These are phyloP conservation scores for Enoplolaimus lenunculus DNA, from an alignment of 2,888 invertebrate species.

Conservation along the genomic window DNA sequence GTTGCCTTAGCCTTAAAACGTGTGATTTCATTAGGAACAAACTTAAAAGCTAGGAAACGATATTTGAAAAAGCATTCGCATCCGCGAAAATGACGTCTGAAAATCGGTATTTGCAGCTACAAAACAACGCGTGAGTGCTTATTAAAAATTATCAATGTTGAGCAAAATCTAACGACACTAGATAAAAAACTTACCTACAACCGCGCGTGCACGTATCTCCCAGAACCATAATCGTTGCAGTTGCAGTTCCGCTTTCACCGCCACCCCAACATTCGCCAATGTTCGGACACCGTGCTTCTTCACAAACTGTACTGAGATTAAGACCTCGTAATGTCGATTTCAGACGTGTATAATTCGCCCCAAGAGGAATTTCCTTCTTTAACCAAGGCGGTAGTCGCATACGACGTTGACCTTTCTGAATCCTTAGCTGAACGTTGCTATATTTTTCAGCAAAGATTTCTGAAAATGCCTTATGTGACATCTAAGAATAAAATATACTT, in stretches of 20 bases:
- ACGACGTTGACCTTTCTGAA: conserved; percentile 21
- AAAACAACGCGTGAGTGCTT: too few species aligned
- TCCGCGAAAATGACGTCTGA: too few species aligned
- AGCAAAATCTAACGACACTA: too few species aligned
- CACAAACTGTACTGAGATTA: conserved; percentile 81
- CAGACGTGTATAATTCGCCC: conserved; percentile 63
- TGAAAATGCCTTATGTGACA: too few species aligned
- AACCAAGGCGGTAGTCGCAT: conserved; percentile 83
- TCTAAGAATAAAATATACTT: too few species aligned
- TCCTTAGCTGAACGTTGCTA: too few species aligned
- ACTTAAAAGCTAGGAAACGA: too few species aligned
- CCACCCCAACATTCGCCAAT: conserved; percentile 98
- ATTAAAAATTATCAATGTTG: neutral
- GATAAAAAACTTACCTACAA: conserved; percentile 49
- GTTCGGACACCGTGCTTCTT: conserved; percentile 92
- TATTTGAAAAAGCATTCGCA: too few species aligned
- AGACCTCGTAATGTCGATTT: conserved; percentile 69
- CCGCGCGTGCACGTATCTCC: conserved; percentile 98
- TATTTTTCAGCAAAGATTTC: too few species aligned
- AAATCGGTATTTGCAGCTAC: too few species aligned
- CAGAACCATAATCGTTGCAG: conserved; percentile 97
- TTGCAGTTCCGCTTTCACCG: conserved; percentile 81
- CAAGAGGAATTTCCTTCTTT: conserved; percentile 79
- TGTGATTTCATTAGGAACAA: too few species aligned
- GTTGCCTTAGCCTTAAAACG: too few species aligned